Evolutionary conservation across 2,113 vertebrate species (phyloP), one percentile per base, ranked within the genome.

Genomic region (Triplophysa rosa): DNA sequence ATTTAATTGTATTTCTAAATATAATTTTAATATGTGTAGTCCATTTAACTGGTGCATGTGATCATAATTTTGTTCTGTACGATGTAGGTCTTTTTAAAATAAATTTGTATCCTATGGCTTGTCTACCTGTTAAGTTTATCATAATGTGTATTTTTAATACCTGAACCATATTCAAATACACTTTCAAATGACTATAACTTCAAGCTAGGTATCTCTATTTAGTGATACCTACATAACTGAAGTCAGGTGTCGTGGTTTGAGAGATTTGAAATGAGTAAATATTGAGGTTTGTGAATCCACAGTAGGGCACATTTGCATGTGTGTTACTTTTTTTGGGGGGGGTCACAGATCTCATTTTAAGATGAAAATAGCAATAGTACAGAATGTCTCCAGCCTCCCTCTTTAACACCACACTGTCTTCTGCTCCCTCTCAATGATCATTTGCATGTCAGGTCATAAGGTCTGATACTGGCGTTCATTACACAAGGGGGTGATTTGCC

Each of bases 71-170:
- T 16, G 17, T 54, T 17, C 3, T 54, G 14, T 17, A 52, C 4
- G 1, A 14, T 17, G 14, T 52, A 52, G 14, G 13, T 52, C 5
- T 54, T 52, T 52, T 52, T 54, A 17, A 54, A 54, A 54, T 23
- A 68, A 13, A 84, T 90, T 61, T 90, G 92, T 7, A 91, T 88
- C 10, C 79, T 93, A 33, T 93, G 90, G 93, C 87, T 94, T 54
- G 49, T 19, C 63, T 40, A 24, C 8, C 23, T 24, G n/a, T 10
- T 4, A 67, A 19, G n/a, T 40, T 67, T 66, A 12, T 49, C 6
- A 4, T 23, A 33, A 45, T 23, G 23, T 62, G 3, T 42, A 24
- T 68, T 70, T 62, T 26, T n/a, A 9, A n/a, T 2, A 68, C 40
- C 54, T 6, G 4, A 29, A 71, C 47, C 47, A 65, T 49, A 63